Conservation (phyloP, 2,113 vertebrate genomes). For the Proteles cristata region DNA sequence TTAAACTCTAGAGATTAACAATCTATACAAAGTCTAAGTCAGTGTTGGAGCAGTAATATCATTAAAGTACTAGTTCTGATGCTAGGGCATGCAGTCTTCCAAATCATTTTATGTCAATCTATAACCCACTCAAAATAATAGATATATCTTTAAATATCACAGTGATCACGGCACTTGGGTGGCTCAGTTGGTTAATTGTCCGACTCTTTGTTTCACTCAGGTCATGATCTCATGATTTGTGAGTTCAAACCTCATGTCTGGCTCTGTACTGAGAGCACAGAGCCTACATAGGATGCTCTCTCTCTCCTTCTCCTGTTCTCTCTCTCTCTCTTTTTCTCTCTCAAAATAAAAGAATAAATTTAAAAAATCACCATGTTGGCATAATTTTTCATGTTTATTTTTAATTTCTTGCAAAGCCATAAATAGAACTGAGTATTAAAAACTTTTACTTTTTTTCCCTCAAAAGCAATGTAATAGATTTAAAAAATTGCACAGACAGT, state of each 20-base stretch:
- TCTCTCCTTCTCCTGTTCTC: too few relatives aligned
- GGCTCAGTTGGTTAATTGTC: too few relatives aligned
- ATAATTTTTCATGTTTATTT: not conserved
- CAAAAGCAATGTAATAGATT: not conserved
- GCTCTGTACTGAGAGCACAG: too few relatives aligned
- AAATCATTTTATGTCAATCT: not conserved
- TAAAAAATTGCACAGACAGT: not conserved
- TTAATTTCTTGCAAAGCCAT: not conserved
- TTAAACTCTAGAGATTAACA: not conserved
- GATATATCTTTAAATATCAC: not conserved
- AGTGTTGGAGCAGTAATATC: not conserved
- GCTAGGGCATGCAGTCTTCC: not conserved
- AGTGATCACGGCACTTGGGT: not conserved
- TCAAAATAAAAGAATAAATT: too few relatives aligned
- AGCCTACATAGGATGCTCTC: too few relatives aligned
- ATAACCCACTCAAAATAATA: not conserved
- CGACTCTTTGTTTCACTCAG: too few relatives aligned
- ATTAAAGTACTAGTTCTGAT: not conserved
- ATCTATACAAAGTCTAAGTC: not conserved
- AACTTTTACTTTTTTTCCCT: not conserved
- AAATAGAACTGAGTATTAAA: not conserved
- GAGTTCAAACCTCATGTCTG: too few relatives aligned
- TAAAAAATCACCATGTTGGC: too few relatives aligned
- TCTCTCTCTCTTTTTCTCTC: too few relatives aligned
- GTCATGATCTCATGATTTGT: too few relatives aligned